These are phyloP conservation scores for Lontra canadensis DNA, from an alignment of 2,113 vertebrate genomes.

Conservation along the genomic window DNA sequence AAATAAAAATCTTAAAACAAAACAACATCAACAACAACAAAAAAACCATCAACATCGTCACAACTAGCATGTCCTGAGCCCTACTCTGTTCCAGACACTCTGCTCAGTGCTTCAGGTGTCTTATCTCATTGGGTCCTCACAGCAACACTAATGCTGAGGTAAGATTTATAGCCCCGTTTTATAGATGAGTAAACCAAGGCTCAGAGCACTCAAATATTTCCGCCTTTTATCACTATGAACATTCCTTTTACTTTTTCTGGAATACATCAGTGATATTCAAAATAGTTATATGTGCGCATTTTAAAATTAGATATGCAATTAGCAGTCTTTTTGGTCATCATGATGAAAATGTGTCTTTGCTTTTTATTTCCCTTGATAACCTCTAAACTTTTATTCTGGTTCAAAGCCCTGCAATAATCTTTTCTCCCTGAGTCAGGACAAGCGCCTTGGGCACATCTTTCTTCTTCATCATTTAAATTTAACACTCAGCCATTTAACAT, in stretches of 20 bases:
- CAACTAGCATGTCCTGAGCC: neutral
- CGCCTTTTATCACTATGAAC: neutral
- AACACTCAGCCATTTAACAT: constrained; percentile 80
- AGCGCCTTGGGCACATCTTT: constrained; percentile 69
- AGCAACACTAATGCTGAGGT: neutral
- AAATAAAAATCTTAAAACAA: too few species aligned
- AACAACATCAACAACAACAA: too few species aligned
- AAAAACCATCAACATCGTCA: rapidly evolving
- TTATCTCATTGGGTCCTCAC: neutral
- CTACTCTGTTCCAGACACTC: neutral
- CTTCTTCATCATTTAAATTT: constrained; percentile 84
- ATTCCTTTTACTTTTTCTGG: constrained; percentile 21
- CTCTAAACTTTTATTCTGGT: constrained; percentile 63
- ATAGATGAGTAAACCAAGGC: neutral
- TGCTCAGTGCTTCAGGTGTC: neutral
- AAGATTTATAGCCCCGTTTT: neutral
- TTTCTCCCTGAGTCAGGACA: constrained; percentile 67
- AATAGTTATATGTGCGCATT: constrained; percentile 34
- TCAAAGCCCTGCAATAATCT: constrained; percentile 61
- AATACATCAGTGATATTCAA: constrained; percentile 51
- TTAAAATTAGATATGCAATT: constrained; percentile 45
- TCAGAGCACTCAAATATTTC: neutral
- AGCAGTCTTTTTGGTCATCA: constrained; percentile 52
- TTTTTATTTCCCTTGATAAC: constrained; percentile 61
- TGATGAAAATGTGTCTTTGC: constrained; percentile 50